These are phyloP conservation scores for Strix uralensis DNA, from an alignment of 2,113 vertebrate species.

Conservation along the genomic window DNA sequence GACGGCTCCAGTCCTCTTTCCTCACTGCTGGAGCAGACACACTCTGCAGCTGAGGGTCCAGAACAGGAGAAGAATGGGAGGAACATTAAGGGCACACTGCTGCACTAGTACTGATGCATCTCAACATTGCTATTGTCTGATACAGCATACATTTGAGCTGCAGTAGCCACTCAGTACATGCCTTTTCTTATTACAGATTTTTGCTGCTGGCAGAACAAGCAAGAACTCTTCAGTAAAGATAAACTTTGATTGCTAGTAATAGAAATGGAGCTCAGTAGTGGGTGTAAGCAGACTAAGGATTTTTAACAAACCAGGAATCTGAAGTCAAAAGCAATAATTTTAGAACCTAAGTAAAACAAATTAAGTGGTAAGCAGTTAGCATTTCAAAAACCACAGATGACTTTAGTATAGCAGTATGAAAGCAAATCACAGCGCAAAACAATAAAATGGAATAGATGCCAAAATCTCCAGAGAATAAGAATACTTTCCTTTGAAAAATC, in stretches of 20 bases:
- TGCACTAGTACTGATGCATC: background rate
- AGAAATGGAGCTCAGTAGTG: background rate
- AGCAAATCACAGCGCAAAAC: background rate
- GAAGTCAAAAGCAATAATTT: background rate
- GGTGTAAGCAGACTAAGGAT: background rate
- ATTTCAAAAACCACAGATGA: background rate
- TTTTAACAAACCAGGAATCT: background rate
- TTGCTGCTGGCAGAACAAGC: background rate
- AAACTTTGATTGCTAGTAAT: background rate
- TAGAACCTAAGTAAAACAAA: background rate
- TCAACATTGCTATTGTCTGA: background rate
- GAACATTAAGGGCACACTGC: background rate
- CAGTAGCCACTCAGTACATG: accelerated
- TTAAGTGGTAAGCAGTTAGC: background rate
- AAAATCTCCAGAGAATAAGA: background rate
- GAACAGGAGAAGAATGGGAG: background rate
- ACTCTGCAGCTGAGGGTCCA: background rate
- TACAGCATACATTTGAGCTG: background rate
- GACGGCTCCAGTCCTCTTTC: background rate
- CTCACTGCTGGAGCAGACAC: background rate
- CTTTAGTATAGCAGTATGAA: background rate
- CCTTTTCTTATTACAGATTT: background rate
- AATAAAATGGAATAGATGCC: background rate
- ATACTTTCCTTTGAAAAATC: background rate
- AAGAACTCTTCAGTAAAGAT: background rate